Evolutionary conservation across 2,113 vertebrate species (phyloP), one percentile per base, ranked within the genome.

Genomic region (Menura novaehollandiae): DNA sequence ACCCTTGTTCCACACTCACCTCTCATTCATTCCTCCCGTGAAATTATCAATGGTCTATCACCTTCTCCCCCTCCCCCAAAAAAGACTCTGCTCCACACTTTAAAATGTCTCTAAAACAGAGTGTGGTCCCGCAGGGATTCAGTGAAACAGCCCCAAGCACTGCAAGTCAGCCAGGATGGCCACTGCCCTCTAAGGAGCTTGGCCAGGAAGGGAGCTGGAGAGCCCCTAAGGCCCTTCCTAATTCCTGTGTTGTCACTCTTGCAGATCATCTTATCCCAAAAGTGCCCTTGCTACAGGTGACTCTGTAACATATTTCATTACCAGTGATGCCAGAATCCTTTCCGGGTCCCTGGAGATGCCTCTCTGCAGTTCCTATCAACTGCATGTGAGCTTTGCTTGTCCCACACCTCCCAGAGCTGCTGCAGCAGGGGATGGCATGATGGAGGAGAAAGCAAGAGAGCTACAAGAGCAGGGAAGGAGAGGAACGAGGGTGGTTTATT

Each of bases 381-480:
- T 46, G 28, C 49, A 32, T 22, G 2, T 0, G 9, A 68, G 9
- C 1, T 0, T 22, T 35, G 28, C 13, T 35, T 21, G 23, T 20
- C 43, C 72, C 72, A 49, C 41, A 5, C 7, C 15, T 41, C 32
- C 32, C 41, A 63, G 37, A 5, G 9, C 27, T 82, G 37, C 37
- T 66, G 69, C 37, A 74, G 18, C 37, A 62, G 21, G 16, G 19
- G 10, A 18, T 22, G 13, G 37, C 28, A 67, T 9, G 10, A 39
- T 10, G 28, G 11, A 75, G n/a, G 7, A 69, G 26, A 14, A 13
- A 28, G 11, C 30, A 66, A 24, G n/a, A 44, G 22, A 37, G 20
- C 37, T 51, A 22, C 11, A 23, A 32, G 72, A 72, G 39, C 27
- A 33, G 20, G 24, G 24, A 35, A 78, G 22, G 37, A 47, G 26